Percentiles rank a stretch among this genome's conserved stretches.
These are phyloP conservation scores for Propithecus coquereli DNA, from an alignment of 2,113 vertebrate species.

Conservation along the genomic window DNA sequence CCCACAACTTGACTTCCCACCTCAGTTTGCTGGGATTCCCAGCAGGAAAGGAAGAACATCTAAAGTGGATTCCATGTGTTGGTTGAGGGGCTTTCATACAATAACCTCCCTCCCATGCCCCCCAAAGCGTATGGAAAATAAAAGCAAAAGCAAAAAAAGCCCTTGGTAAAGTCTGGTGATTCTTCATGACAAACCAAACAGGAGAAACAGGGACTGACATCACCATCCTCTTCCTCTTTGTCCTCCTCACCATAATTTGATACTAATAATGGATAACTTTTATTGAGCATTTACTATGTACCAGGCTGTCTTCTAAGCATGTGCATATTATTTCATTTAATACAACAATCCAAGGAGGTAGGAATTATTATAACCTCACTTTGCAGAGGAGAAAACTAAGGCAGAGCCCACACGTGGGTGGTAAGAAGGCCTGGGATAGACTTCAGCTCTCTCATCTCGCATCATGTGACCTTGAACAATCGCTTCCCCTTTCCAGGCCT, in stretches of 20 bases:
- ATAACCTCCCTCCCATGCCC: background rate
- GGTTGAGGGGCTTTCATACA: background rate
- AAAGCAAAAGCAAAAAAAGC: background rate
- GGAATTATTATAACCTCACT: background rate
- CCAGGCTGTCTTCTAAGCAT: background rate
- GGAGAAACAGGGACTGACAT: background rate
- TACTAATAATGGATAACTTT: background rate
- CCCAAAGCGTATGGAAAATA: background rate
- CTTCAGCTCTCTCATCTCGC: background rate
- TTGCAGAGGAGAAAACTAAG: background rate
- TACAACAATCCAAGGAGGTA: background rate
- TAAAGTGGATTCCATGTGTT: background rate
- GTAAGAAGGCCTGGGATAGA: background rate
- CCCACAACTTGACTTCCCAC: background rate
- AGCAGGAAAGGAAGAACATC: background rate
- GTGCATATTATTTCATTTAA: background rate
- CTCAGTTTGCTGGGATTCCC: background rate
- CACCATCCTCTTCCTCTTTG: rapidly evolving
- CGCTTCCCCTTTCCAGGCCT: background rate
- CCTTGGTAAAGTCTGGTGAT: background rate
- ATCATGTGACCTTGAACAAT: background rate
- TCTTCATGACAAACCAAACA: background rate
- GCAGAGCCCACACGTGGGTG: background rate
- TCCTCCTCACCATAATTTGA: background rate
- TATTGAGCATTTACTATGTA: background rate